Percentiles rank a stretch among this genome's conserved stretches.
phyloP scores from a whole-genome alignment of 2,888 invertebrate genomes.

The Pseudococcus longispinus region DNA sequence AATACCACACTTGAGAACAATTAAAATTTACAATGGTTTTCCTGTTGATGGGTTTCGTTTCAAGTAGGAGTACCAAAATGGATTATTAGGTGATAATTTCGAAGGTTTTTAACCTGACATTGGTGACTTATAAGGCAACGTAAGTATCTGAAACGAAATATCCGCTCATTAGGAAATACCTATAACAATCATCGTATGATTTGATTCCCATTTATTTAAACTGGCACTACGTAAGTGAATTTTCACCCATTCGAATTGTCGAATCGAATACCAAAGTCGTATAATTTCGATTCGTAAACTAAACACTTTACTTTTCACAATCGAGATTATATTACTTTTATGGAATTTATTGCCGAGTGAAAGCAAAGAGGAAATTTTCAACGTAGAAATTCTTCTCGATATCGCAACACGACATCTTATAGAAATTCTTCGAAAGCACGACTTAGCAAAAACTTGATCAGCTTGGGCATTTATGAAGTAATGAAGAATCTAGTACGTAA shows the following conservation, averaged over 20 bases:
- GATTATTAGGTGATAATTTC: conserved; percentile 2
- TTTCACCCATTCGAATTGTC: background rate
- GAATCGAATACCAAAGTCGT: too few species aligned
- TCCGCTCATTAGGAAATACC: background rate
- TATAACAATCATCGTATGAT: background rate
- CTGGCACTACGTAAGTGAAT: background rate
- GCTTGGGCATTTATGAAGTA: background rate
- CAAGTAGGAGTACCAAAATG: background rate
- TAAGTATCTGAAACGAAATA: background rate
- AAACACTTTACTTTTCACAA: background rate
- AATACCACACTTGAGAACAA: background rate
- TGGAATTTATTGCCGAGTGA: background rate
- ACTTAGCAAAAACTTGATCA: background rate
- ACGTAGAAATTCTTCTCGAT: background rate
- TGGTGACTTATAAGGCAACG: background rate
- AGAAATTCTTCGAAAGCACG: background rate
- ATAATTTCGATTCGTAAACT: too few species aligned
- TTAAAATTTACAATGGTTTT: background rate
- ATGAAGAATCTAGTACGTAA: background rate
- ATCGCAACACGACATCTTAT: background rate
- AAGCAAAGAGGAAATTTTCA: background rate
- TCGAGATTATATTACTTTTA: background rate
- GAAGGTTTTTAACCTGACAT: conserved; percentile 5
- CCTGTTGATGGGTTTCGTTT: background rate
- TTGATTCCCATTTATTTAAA: background rate